These are phyloP conservation scores for Harpagifer antarcticus DNA, from an alignment of 2,797 vertebrate genomes.

Conservation along the genomic window DNA sequence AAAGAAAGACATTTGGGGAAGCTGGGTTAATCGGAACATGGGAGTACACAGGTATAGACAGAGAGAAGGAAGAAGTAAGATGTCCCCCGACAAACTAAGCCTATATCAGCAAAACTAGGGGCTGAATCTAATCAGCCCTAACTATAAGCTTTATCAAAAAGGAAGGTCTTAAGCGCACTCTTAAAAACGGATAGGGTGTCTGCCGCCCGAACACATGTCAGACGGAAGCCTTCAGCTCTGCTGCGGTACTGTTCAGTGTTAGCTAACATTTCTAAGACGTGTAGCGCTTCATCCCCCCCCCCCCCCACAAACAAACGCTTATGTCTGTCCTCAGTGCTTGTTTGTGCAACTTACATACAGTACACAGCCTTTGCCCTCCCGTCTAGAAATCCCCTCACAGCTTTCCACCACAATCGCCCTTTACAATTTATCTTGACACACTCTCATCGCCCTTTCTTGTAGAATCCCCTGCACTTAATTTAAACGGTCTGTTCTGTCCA, in stretches of 20 bases:
- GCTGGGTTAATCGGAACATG: no score
- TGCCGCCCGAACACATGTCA: no score
- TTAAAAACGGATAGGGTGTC: no score
- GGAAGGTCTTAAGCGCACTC: no score
- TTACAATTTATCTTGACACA: conserved; percentile 55
- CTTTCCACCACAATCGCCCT: conserved; percentile 58
- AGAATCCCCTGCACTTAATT: conserved; percentile 72
- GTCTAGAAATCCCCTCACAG: conserved; percentile 56
- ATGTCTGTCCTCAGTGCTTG: background rate
- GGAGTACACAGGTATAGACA: no score
- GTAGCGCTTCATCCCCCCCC: background rate
- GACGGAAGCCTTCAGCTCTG: conserved; percentile 4
- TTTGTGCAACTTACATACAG: conserved; percentile 35
- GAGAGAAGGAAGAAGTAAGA: no score
- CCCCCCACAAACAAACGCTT: background rate
- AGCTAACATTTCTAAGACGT: conserved; percentile 21
- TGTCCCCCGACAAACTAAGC: no score
- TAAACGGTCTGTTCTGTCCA: conserved; percentile 68
- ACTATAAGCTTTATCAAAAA: no score
- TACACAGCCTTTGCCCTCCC: conserved; percentile 35
- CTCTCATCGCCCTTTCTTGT: conserved; percentile 65
- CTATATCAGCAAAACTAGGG: no score
- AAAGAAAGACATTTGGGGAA: no score
- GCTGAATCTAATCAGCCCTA: no score
- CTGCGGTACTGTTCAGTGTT: background rate